A percentile compares a stretch with the other conserved stretches of the same genome.
These are phyloP conservation scores for Drosophila picticornis DNA, from an alignment of 2,888 invertebrate genomes.

Conservation along the genomic window DNA sequence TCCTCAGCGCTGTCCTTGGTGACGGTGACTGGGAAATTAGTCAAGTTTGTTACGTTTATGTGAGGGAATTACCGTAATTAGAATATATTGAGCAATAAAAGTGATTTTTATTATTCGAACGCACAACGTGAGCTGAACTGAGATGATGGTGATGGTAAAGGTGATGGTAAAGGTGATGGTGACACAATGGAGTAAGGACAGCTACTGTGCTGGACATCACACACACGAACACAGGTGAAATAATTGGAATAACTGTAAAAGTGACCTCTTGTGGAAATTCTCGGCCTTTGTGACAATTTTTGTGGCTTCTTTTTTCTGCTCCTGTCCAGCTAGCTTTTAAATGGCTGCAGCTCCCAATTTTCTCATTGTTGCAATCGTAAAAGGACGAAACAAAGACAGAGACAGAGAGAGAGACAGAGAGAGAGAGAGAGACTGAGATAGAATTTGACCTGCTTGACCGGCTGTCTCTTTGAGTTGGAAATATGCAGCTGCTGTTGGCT, in stretches of 20 bases:
- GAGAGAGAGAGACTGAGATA: neutral
- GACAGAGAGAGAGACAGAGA: neutral
- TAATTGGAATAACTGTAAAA: slow-evolving; percentile 35
- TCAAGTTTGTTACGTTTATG: slow-evolving; percentile 80
- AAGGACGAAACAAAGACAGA: neutral
- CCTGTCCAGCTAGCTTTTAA: slow-evolving; percentile 21
- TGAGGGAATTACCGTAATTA: slow-evolving; percentile 81
- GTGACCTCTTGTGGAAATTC: slow-evolving; percentile 27
- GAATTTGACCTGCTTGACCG: slow-evolving; percentile 7
- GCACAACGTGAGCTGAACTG: slow-evolving; percentile 41
- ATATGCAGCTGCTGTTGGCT: slow-evolving; percentile 14
- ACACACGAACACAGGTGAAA: slow-evolving; percentile 16
- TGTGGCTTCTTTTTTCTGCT: slow-evolving; percentile 30
- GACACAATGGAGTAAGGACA: slow-evolving; percentile 21
- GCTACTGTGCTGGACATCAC: neutral
- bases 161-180: slow-evolving; percentile 12
- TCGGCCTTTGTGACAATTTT: slow-evolving; percentile 29
- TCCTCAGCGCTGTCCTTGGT: neutral
- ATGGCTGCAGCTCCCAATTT: slow-evolving; percentile 31
- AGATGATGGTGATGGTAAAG: slow-evolving; percentile 5
- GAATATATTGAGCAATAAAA: slow-evolving; percentile 84
- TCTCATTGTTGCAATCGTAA: slow-evolving; percentile 23
- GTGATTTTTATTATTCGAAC: slow-evolving; percentile 81
- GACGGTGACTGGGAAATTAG: slow-evolving; percentile 63
- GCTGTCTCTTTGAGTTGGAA: neutral